phyloP scores from a whole-genome alignment of 2,797 vertebrate species.

The Eptatretus atami region DNA sequence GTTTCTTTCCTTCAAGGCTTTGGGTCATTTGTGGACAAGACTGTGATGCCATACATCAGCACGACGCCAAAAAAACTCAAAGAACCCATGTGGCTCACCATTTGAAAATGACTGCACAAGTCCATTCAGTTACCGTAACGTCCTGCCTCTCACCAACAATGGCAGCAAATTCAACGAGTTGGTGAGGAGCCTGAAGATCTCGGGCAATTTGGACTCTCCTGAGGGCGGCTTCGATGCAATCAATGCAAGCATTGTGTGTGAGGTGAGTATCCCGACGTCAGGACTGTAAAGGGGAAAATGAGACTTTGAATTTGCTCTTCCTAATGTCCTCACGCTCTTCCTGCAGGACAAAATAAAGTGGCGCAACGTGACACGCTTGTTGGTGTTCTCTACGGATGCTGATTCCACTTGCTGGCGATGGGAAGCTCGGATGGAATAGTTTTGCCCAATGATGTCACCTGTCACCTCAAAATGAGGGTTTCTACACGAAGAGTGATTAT shows the following conservation, averaged over 20 bases:
- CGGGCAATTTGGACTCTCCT: conserved; percentile 11
- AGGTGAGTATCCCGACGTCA: not conserved
- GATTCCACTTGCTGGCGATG: conserved; percentile 86
- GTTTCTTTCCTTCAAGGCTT: conserved; percentile 9
- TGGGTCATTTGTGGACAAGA: conserved; percentile 11
- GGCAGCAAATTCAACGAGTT: conserved; percentile 12
- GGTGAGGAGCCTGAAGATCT: conserved; percentile 11
- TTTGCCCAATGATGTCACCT: conserved; percentile 67
- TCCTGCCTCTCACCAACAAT: conserved; percentile 11
- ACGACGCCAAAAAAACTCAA: conserved; percentile 10
- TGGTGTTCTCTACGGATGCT: conserved; percentile 85
- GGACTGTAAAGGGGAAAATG: not conserved
- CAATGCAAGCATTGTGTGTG: not conserved
- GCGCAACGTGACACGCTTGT: conserved; percentile 64
- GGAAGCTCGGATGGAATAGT: conserved; percentile 87
- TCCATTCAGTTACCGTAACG: conserved; percentile 10
- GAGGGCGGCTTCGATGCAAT: conserved; percentile 10
- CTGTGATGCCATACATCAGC: conserved; percentile 11
- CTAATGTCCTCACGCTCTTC: not conserved
- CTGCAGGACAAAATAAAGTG: conserved; percentile 57
- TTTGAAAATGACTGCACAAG: conserved; percentile 8
- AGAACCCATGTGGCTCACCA: conserved; percentile 9
- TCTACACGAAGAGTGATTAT: conserved; percentile 92
- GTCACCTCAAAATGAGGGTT: conserved; percentile 45
- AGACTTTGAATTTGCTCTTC: not conserved